Evolutionary conservation across 2,113 vertebrate genomes (phyloP).

Genomic region (Heloderma charlesbogerti): DNA sequence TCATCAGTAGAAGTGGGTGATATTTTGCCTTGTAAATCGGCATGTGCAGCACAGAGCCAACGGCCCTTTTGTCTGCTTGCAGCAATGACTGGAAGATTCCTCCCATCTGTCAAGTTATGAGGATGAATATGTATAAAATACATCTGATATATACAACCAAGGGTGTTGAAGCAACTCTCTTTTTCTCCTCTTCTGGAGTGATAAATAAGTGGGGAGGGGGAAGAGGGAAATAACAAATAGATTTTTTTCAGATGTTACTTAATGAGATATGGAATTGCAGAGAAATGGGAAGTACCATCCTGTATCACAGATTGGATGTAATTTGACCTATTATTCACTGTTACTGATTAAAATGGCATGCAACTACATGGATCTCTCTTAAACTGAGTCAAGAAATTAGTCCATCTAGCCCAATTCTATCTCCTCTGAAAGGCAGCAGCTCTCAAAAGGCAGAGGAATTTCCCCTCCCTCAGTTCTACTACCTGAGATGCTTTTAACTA

Average conservation of each 20-base stretch:
- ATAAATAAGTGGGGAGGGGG: constrained; percentile 14
- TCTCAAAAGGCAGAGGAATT: neutral
- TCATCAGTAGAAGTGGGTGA: constrained; percentile 82
- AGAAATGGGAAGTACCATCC: constrained; percentile 56
- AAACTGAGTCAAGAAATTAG: neutral
- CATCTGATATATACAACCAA: constrained; percentile 60
- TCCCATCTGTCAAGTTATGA: constrained; percentile 84
- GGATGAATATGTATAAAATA: constrained; percentile 78
- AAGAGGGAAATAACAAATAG: constrained; percentile 34
- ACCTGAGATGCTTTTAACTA: too few relatives aligned
- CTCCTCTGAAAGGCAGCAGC: neutral
- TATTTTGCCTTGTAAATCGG: constrained; percentile 83
- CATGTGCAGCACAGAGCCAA: constrained; percentile 77
- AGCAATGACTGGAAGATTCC: constrained; percentile 79
- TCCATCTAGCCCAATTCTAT: neutral
- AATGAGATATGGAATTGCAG: constrained; percentile 55
- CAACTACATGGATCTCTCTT: neutral
- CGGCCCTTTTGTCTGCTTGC: constrained; percentile 82
- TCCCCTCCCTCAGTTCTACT: too few relatives aligned
- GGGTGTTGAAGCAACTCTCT: constrained; percentile 45
- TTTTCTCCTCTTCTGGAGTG: constrained; percentile 56
- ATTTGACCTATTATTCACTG: neutral
- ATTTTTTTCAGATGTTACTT: constrained; percentile 63
- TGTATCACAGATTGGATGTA: constrained; percentile 50
- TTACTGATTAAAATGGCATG: neutral